phyloP scores from a whole-genome alignment of 92 coral and sea anemone species.

The Phenganax marumi region DNA sequence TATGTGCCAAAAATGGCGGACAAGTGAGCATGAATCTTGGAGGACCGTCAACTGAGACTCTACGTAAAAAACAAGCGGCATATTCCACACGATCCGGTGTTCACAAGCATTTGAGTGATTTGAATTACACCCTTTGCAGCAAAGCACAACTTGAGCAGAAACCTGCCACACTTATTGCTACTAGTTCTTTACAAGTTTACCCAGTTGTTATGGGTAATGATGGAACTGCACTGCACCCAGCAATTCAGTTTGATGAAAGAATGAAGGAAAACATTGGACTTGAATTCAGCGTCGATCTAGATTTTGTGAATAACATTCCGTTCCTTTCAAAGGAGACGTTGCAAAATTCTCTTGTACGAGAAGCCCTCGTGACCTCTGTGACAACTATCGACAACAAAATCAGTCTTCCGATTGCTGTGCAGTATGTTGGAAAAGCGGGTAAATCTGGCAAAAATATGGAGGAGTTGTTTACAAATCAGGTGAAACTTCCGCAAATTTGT shows the following conservation, averaged over 20 bases:
- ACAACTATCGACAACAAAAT: constrained; percentile 49
- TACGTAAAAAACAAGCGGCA: constrained; percentile 43
- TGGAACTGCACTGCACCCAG: constrained; percentile 52
- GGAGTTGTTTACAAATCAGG: constrained; percentile 13
- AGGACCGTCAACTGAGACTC: constrained; percentile 20
- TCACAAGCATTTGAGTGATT: constrained; percentile 12
- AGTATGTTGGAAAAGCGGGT: constrained; percentile 45
- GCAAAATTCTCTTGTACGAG: background rate
- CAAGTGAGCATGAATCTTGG: constrained; percentile 6
- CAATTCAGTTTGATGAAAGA: constrained; percentile 51
- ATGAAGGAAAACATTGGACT: constrained; percentile 49
- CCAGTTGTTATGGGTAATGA: constrained; percentile 55
- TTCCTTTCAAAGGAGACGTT: constrained; percentile 39
- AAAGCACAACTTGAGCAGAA: constrained; percentile 31
- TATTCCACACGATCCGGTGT: constrained; percentile 48
- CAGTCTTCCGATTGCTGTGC: constrained; percentile 53
- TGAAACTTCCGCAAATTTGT: constrained; percentile 43
- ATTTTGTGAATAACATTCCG: constrained; percentile 47
- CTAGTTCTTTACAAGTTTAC: constrained; percentile 14
- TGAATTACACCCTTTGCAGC: constrained; percentile 28
- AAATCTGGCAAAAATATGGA: constrained; percentile 49
- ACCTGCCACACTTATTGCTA: constrained; percentile 32
- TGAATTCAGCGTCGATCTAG: constrained; percentile 32
- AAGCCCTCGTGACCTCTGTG: constrained; percentile 32
- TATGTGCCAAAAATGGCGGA: background rate